Conservation (phyloP, 2,113 vertebrate species). For the Micronycteris hirsuta region DNA sequence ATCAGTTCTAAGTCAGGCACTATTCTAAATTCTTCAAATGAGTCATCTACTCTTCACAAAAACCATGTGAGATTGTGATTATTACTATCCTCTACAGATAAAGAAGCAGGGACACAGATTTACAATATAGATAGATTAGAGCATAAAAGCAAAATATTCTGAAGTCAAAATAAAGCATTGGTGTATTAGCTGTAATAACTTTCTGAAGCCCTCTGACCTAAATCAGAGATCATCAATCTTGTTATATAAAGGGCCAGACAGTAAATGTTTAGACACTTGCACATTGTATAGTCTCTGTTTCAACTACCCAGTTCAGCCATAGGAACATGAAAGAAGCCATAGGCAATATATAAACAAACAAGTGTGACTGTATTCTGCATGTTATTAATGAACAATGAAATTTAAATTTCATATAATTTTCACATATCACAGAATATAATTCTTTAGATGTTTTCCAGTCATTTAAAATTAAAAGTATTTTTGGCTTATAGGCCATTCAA, state of each 20-base stretch:
- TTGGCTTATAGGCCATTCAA: neutral
- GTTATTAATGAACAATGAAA: neutral
- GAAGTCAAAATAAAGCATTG: neutral
- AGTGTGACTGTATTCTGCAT: neutral
- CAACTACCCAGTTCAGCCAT: neutral
- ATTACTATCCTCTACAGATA: neutral
- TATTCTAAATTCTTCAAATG: neutral
- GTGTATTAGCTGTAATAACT: neutral
- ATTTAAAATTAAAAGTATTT: neutral
- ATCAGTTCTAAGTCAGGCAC: neutral
- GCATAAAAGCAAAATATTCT: neutral
- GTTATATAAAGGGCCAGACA: neutral
- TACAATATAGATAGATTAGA: neutral
- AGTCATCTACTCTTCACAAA: neutral
- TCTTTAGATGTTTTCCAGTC: neutral
- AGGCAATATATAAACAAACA: neutral
- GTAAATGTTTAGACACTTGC: neutral
- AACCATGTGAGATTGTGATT: neutral
- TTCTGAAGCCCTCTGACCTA: neutral
- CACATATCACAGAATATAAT: neutral
- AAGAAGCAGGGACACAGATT: neutral
- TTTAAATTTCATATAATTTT: conserved; percentile 7
- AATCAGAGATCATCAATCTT: neutral
- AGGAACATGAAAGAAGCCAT: neutral
- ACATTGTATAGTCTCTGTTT: neutral